Conservation (phyloP, 2,797 vertebrate species). For the Mallotus villosus region DNA sequence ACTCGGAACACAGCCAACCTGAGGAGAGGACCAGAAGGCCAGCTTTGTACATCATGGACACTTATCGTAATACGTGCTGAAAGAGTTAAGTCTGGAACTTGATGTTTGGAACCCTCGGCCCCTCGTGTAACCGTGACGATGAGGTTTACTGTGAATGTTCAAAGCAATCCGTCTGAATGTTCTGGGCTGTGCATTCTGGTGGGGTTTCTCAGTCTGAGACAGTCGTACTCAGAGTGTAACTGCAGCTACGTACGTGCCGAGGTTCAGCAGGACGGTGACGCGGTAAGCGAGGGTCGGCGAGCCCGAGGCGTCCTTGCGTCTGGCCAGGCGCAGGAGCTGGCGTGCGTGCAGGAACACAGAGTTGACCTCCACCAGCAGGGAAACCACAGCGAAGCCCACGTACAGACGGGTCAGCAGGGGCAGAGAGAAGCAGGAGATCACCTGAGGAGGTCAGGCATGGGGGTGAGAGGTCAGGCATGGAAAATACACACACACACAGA, state of each 20-base stretch:
- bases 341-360: conserved; percentile 76
- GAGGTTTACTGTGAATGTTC: too few species aligned
- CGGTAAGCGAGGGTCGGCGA: conserved; percentile 55
- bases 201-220: too few species aligned
- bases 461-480: too few species aligned
- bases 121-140: not conserved
- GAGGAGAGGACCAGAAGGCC: not conserved
- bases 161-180: not conserved
- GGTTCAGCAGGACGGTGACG: conserved; percentile 66
- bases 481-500: too few species aligned
- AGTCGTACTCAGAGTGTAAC: not conserved
- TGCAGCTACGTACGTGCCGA: conserved; percentile 66
- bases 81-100: too few species aligned
- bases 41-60: not conserved
- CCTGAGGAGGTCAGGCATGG: conserved; percentile 4
- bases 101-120: not conserved
- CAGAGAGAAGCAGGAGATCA: conserved; percentile 27
- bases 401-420: conserved; percentile 43
- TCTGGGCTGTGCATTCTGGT: not conserved
- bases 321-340: conserved; percentile 75
- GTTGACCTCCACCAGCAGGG: conserved; percentile 81
- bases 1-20: conserved; percentile 55
- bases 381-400: conserved; percentile 73
- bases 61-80: not conserved
- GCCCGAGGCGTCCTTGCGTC: conserved; percentile 43